Conservation (phyloP, 2,888 invertebrate species). For the Eumacrocentrus americanus region DNA sequence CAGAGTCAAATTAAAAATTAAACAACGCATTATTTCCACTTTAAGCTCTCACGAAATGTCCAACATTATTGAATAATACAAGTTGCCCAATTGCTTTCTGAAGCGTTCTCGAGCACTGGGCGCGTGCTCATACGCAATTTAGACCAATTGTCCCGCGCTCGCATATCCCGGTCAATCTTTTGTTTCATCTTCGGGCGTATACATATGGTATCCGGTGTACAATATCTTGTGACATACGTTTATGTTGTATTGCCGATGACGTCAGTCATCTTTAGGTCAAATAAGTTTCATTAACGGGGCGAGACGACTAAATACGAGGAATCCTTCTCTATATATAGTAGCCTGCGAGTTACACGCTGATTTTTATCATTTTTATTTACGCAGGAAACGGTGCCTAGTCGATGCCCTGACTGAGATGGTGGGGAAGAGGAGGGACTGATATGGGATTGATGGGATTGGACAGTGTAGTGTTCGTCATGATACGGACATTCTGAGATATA, state of each 20-base stretch:
- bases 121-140: constrained; percentile 48
- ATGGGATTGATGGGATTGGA: constrained; percentile 19
- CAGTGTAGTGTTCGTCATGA: too few species aligned
- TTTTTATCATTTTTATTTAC: constrained; percentile 5
- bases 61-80: constrained; percentile 9
- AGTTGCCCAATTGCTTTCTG: constrained; percentile 45
- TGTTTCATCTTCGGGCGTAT: constrained; percentile 31
- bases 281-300: constrained; percentile 43
- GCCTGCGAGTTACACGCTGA: background rate
- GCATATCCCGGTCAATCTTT: constrained; percentile 47
- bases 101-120: constrained; percentile 36
- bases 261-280: constrained; percentile 47
- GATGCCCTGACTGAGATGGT: constrained; percentile 41
- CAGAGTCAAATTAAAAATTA: background rate
- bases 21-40: background rate
- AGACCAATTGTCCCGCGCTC: constrained; percentile 51
- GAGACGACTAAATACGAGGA: constrained; percentile 27
- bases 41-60: background rate
- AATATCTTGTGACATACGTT: constrained; percentile 9
- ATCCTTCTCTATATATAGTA: constrained; percentile 2
- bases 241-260: constrained; percentile 37
- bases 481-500: too few species aligned
- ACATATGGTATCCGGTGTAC: constrained; percentile 6
- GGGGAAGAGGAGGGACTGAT: too few species aligned
- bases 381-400: constrained; percentile 41